These are phyloP conservation scores for Sesamia nonagrioides DNA, from an alignment of 1,140 invertebrate genomes.

Conservation along the genomic window DNA sequence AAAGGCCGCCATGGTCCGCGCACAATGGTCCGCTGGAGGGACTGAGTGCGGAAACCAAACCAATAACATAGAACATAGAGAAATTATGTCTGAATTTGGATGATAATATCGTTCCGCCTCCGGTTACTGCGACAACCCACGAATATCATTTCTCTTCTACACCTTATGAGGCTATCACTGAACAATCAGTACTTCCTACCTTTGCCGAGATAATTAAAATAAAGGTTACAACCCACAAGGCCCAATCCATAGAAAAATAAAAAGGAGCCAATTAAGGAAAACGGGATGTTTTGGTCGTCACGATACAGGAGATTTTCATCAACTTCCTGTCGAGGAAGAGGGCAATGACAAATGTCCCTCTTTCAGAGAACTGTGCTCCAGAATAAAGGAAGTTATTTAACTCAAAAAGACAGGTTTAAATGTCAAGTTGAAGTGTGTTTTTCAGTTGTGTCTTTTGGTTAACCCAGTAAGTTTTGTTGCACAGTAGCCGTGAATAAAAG, in stretches of 20 bases:
- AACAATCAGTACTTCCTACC: too few relatives aligned
- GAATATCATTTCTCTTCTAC: too few relatives aligned
- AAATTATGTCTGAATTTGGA: too few relatives aligned
- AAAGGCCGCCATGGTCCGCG: too few relatives aligned
- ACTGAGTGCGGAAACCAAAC: too few relatives aligned
- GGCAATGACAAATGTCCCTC: not conserved
- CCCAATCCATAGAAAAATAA: too few relatives aligned
- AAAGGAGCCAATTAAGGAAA: not conserved
- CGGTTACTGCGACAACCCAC: too few relatives aligned
- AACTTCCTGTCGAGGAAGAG: not conserved
- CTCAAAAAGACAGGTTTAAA: not conserved
- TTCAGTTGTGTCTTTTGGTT: conserved; percentile 13
- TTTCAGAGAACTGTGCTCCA: not conserved
- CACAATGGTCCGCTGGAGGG: too few relatives aligned
- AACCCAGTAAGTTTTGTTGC: conserved; percentile 5
- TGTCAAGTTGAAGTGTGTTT: not conserved
- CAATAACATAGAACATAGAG: too few relatives aligned
- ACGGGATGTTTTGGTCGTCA: not conserved
- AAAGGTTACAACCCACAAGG: too few relatives aligned
- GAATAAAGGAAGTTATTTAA: conserved; percentile 4
- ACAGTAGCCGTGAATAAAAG: conserved; percentile 7
- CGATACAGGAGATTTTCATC: not conserved
- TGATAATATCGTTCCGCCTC: not conserved
- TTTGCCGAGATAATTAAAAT: too few relatives aligned
- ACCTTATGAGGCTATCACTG: too few relatives aligned